These are phyloP conservation scores for Sinohyriopsis cumingii DNA, from an alignment of 2,888 invertebrate species.

Conservation along the genomic window DNA sequence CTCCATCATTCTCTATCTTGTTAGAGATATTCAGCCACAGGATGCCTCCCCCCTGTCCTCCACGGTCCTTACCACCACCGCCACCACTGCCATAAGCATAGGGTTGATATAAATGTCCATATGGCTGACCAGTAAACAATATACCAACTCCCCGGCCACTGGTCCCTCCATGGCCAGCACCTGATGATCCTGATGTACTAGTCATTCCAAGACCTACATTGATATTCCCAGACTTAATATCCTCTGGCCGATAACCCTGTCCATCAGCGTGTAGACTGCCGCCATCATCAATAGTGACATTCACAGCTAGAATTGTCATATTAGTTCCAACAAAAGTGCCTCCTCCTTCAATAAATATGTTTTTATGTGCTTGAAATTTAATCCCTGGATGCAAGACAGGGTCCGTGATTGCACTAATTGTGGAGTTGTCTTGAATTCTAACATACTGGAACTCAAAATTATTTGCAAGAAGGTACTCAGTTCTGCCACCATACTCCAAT, in stretches of 20 bases:
- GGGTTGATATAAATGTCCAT: conserved; percentile 57
- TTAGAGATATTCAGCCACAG: conserved; percentile 44
- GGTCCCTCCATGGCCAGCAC: conserved; percentile 59
- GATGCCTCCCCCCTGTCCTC: conserved; percentile 53
- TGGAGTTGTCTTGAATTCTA: conserved; percentile 55
- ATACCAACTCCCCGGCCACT: conserved; percentile 51
- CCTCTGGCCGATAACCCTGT: conserved; percentile 43
- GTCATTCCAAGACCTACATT: conserved; percentile 49
- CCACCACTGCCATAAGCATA: conserved; percentile 51
- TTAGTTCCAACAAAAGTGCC: conserved; percentile 48
- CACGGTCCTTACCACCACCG: conserved; percentile 37
- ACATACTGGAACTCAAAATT: conserved; percentile 39
- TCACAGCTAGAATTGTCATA: conserved; percentile 39
- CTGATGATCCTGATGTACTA: conserved; percentile 46
- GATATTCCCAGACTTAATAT: conserved; percentile 17
- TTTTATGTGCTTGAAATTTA: conserved; percentile 33
- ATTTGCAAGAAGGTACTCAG: conserved; percentile 26
- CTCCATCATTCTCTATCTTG: conserved; percentile 49
- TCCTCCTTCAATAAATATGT: conserved; percentile 56
- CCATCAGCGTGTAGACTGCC: conserved; percentile 49
- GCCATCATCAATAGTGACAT: conserved; percentile 56
- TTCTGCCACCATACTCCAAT: conserved; percentile 44
- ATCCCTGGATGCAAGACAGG: conserved; percentile 44
- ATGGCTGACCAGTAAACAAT: conserved; percentile 48
- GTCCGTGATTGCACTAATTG: conserved; percentile 43